Conservation (phyloP, 37 sponge, comb jelly and placozoan genomes). For the Mnemiopsis leidyi region DNA sequence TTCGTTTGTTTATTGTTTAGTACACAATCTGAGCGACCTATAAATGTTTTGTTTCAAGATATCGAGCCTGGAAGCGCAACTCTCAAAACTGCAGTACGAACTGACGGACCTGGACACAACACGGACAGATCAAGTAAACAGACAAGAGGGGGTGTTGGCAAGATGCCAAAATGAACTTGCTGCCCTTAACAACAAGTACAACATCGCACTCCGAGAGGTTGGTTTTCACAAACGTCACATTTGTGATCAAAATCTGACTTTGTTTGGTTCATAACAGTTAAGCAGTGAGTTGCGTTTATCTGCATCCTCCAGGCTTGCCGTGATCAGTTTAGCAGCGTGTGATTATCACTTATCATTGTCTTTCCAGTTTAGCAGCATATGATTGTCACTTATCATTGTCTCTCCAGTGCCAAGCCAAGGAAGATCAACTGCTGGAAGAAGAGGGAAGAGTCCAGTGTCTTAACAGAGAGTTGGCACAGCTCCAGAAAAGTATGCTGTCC, state of each 20-base stretch:
- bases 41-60: too few relatives aligned
- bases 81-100: background rate
- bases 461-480: background rate
- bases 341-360: too few relatives aligned
- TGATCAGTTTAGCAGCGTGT: too few relatives aligned
- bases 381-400: too few relatives aligned
- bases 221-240: background rate
- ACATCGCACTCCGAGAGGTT: conserved; percentile 13
- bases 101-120: conserved; percentile 44
- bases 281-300: too few relatives aligned
- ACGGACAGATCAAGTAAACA: background rate
- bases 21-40: too few relatives aligned
- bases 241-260: background rate
- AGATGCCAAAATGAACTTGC: conserved; percentile 23
- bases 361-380: too few relatives aligned
- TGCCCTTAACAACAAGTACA: conserved; percentile 45
- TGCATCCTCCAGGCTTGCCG: too few relatives aligned
- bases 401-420: conserved; percentile 41
- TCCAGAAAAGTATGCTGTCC: background rate
- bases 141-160: conserved; percentile 35
- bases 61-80: background rate
- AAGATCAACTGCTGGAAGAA: background rate
- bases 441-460: background rate
- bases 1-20: too few relatives aligned
- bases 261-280: background rate